A percentile compares a stretch with the other conserved stretches of the same genome.
These are phyloP conservation scores for Falco naumanni DNA, from an alignment of 2,797 vertebrate genomes.

Conservation along the genomic window DNA sequence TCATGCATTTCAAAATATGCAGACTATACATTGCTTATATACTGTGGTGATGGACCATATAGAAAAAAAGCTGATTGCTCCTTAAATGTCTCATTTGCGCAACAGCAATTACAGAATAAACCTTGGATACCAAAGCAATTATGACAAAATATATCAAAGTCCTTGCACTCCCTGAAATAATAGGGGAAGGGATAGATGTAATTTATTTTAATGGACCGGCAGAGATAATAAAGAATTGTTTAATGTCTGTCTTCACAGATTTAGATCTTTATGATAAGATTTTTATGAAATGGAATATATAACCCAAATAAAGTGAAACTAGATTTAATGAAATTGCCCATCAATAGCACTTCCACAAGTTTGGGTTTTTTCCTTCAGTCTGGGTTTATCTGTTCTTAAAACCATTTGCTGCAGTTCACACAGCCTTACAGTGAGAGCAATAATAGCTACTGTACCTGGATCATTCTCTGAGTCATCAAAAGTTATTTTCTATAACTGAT, in stretches of 20 bases:
- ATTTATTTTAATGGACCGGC: constrained; percentile 65
- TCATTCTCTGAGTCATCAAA: background rate
- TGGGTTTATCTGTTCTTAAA: constrained; percentile 5
- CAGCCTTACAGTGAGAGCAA: background rate
- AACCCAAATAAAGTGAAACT: constrained; percentile 46
- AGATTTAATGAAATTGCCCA: constrained; percentile 22
- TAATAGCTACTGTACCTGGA: background rate
- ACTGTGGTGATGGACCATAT: background rate
- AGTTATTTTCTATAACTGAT: background rate
- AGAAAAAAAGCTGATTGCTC: background rate
- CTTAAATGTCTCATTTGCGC: background rate
- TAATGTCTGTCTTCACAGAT: constrained; percentile 47
- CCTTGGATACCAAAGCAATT: constrained; percentile 28
- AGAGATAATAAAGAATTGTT: constrained; percentile 54
- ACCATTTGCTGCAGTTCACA: background rate
- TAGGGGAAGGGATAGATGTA: constrained; percentile 34
- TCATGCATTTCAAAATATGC: background rate
- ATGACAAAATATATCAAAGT: constrained; percentile 29
- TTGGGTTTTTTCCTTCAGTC: background rate
- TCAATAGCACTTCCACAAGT: constrained; percentile 1
- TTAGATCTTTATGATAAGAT: constrained; percentile 66
- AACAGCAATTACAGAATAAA: constrained; percentile 26
- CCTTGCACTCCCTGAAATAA: constrained; percentile 28
- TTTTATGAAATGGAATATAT: constrained; percentile 54
- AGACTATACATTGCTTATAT: background rate